phyloP scores from a whole-genome alignment of 2,797 vertebrate species.

The Eulemur coronatus region DNA sequence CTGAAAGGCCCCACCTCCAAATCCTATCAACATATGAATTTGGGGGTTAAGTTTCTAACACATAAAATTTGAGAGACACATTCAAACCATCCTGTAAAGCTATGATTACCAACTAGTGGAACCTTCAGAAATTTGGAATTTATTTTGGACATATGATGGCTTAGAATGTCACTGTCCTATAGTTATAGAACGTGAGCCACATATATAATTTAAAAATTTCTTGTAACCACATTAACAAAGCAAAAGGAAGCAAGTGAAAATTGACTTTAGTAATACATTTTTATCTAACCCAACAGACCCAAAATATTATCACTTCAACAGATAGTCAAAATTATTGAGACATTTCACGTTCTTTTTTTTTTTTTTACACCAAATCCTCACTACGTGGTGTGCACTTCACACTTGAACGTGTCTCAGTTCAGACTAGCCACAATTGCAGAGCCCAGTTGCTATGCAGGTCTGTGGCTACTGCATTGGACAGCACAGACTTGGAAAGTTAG shows the following conservation, averaged over 20 bases:
- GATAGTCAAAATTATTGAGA: neutral
- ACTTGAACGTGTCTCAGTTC: neutral
- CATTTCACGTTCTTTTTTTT: neutral
- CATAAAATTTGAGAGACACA: neutral
- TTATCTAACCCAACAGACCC: neutral
- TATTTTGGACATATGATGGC: neutral
- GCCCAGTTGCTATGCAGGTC: neutral
- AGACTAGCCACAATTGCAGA: neutral
- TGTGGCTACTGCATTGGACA: neutral
- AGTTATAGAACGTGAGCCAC: neutral
- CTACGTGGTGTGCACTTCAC: neutral
- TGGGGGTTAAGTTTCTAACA: neutral
- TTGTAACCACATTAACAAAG: neutral
- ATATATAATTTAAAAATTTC: neutral
- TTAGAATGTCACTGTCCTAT: neutral
- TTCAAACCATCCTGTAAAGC: neutral
- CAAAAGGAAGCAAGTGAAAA: neutral
- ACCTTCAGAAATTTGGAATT: constrained; percentile 3
- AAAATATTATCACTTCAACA: neutral
- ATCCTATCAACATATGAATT: neutral
- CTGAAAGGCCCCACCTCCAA: neutral
- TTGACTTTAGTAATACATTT: neutral
- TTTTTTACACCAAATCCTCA: neutral
- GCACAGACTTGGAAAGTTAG: neutral
- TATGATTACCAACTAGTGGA: neutral